Percentiles rank a stretch among this genome's conserved stretches.
Conservation (phyloP, 2,113 vertebrate genomes). For the Clarias batrachus region DNA sequence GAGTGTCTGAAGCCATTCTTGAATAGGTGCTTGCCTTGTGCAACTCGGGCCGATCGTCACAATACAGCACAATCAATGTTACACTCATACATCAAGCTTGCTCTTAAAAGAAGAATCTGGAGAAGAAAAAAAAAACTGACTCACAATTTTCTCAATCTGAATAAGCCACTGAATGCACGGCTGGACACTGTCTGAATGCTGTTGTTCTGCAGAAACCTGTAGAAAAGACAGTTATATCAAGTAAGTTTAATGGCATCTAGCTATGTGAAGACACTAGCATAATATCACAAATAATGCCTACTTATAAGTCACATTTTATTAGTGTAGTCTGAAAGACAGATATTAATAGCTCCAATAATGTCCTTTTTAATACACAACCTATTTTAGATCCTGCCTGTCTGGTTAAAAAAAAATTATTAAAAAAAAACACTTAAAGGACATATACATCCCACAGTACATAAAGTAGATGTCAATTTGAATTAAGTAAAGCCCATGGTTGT, state of each 20-base stretch:
- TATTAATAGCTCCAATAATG: neutral
- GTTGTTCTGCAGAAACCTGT: conserved; percentile 78
- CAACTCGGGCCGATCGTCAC: neutral
- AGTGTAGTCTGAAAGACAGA: neutral
- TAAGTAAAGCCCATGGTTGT: no score
- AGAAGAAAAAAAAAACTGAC: conserved; percentile 54
- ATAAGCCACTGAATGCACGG: conserved; percentile 73
- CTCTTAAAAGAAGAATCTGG: neutral
- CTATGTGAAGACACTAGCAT: neutral
- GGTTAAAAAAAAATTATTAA: no score
- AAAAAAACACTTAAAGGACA: no score
- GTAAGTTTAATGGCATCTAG: neutral
- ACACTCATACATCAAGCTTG: neutral
- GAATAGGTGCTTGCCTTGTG: neutral
- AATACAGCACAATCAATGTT: neutral
- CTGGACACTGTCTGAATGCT: conserved; percentile 72
- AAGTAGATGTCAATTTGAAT: no score
- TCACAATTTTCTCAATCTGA: conserved; percentile 75
- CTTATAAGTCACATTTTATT: neutral
- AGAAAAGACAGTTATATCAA: conserved; percentile 18
- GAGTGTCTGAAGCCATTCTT: neutral
- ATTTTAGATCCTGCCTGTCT: no score
- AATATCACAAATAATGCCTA: neutral
- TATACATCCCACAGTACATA: no score
- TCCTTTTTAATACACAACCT: neutral